Base-by-base conservation (phyloP, 2,113 vertebrate species). In the Trachemys scripta region DNA sequence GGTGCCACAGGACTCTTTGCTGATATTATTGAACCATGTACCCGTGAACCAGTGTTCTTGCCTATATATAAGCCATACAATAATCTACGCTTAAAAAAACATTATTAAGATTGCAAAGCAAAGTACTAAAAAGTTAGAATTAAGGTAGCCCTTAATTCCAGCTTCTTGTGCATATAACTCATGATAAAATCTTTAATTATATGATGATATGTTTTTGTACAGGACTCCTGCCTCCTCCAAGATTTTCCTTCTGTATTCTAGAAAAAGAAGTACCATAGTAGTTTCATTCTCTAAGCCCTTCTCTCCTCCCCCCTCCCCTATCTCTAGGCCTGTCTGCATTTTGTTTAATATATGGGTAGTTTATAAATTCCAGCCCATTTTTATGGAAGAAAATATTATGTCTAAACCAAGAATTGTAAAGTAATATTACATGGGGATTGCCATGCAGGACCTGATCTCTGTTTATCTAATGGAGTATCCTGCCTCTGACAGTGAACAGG, bases 21-120 rank as follows among this genome's bases (percentile, higher is more conserved):
- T 45, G 45, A 45, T 45, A 8, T 1, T 3, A 3, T 57, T 1
- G 1, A 3, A 6, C 45, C 49, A 11, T 59, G 57, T 29, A 62
- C 59, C 6, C 10, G 35, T 13, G 79, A 54, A 54, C 53, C 20
- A 54, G 53, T 54, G 53, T 54, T 54, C 53, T 54, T 54, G 20
- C 53, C 20, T 54, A 22, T 54, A 54, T 54, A 22, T 9, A 54
- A 79, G 12, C 5, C 8, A 14, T 19, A 78, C 65, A 1, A 12
- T 53, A 80, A 49, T 5, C 53, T 45, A 16, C 22, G 54, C 79
- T 82, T 79, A 38, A 47, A 59, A 80, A 45, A 4, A 24, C 78
- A 8, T 19, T 42, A 10, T 27, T 27, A 35, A 12, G 45, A 11
- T 2, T 65, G 12, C 82, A 31, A 50, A 69, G n/a, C n/a, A 1